Conservation (phyloP, 1,140 invertebrate species). For the Leptinotarsa defecta region DNA sequence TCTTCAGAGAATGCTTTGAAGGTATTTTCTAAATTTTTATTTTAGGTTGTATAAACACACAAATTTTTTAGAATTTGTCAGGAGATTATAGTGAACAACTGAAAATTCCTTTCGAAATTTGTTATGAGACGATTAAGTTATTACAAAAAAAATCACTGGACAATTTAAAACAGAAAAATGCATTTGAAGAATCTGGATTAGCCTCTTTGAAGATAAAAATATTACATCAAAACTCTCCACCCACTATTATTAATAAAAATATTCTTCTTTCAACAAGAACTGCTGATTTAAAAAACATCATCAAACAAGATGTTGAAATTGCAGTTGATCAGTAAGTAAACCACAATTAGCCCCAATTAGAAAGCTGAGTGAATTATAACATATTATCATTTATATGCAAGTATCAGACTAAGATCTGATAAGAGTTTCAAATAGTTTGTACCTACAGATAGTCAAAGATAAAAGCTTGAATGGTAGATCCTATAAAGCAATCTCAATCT, state of each 20-base stretch:
- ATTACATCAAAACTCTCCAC: slow-evolving; percentile 55
- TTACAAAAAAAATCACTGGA: slow-evolving; percentile 71
- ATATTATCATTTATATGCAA: not conserved
- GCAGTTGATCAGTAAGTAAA: slow-evolving; percentile 55
- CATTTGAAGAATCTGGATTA: slow-evolving; percentile 67
- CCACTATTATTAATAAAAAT: slow-evolving; percentile 57
- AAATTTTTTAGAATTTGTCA: slow-evolving; percentile 63
- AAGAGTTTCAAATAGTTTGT: too few species aligned
- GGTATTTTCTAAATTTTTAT: slow-evolving; percentile 50
- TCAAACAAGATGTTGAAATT: slow-evolving; percentile 60
- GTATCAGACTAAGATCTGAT: too few species aligned
- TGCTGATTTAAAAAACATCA: slow-evolving; percentile 60
- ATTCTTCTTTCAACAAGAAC: slow-evolving; percentile 60
- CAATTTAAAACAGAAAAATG: slow-evolving; percentile 66
- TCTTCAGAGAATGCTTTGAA: slow-evolving; percentile 56
- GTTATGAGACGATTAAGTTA: slow-evolving; percentile 62
- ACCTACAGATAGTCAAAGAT: too few species aligned
- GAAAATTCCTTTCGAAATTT: slow-evolving; percentile 58
- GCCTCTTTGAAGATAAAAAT: slow-evolving; percentile 67
- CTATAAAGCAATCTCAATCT: too few species aligned
- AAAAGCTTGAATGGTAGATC: too few species aligned
- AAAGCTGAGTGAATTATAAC: not conserved
- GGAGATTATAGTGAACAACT: slow-evolving; percentile 61
- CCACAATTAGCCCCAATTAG: not conserved
- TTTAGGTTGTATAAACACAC: slow-evolving; percentile 29